A percentile compares a stretch with the other conserved stretches of the same genome.
These are phyloP conservation scores for Apaloderma vittatum DNA, from an alignment of 2,113 vertebrate species.

Conservation along the genomic window DNA sequence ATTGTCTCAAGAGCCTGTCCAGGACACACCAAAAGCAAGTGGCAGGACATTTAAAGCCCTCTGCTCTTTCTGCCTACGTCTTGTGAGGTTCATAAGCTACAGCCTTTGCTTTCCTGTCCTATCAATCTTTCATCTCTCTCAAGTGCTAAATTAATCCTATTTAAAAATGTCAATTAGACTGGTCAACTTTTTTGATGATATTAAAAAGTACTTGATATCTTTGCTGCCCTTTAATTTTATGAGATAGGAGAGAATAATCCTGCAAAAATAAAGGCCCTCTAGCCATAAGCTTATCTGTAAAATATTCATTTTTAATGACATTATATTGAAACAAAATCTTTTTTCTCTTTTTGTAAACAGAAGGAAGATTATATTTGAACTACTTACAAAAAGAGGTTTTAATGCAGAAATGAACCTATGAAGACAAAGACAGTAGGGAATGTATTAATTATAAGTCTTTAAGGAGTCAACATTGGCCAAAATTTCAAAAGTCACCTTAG, in stretches of 20 bases:
- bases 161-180: slow-evolving; percentile 46
- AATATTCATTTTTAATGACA: slow-evolving; percentile 18
- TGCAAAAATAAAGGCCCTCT: background rate
- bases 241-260: background rate
- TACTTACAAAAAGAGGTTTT: background rate
- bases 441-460: background rate
- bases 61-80: background rate
- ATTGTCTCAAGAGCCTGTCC: background rate
- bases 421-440: background rate
- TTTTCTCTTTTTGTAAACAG: slow-evolving; percentile 19
- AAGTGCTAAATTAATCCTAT: slow-evolving; percentile 45
- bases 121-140: background rate
- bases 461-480: background rate
- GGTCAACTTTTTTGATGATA: background rate
- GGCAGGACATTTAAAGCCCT: background rate
- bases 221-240: slow-evolving; percentile 29
- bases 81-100: background rate
- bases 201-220: slow-evolving; percentile 15
- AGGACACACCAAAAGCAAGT: background rate
- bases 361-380: background rate
- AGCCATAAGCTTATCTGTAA: background rate
- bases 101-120: background rate
- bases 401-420: background rate
- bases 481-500: background rate
- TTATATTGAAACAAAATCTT: slow-evolving; percentile 1